Base-by-base conservation (phyloP, 2,888 invertebrate species). In the Lysandra bellargus region DNA sequence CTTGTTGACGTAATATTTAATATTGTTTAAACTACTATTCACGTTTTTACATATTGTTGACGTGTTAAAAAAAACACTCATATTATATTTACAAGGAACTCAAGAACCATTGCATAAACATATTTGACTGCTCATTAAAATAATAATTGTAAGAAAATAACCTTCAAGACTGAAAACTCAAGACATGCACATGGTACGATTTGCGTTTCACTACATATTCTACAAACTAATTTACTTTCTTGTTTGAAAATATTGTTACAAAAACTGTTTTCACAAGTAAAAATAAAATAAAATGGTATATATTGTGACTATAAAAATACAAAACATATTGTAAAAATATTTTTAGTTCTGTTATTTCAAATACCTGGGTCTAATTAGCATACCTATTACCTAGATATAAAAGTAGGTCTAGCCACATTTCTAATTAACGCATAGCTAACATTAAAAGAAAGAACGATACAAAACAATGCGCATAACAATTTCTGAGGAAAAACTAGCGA, bases 401-500 rank as follows among this genome's bases (percentile, higher is more conserved):
- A 64, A 30, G 30, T 64, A 64, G 64, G 30, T 9, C 64, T 30
- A 64, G 64, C 23, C 61, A 61, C 30, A 30, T 30, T 12, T 23
- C 64, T 64, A 69, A 69, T 69, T 69, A 69, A 17, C 69, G 69
- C 69, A 69, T 37, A 69, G 33, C 33, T 33, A 33, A 69, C 12
- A 37, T 69, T 33, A 69, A 4, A 69, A 69, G 30, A 64, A 69
- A 69, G 33, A 69, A 14, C 37, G 37, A 69, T 37, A 64, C 23
- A 23, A 14, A 69, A 69, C 37, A 37, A 69, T 37, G 69, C 14
- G 69, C 17, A 37, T 69, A 14, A 69, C 14, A 33, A 69, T 33
- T 37, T 69, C 69, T 69, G 12, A 69, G 69, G 33, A 37, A 69
- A 37, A 69, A 69, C 69, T 69, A 69, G 69, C 69, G 37, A 69